Conservation (phyloP, 2,888 invertebrate species). For the Diplazon laetatorius region DNA sequence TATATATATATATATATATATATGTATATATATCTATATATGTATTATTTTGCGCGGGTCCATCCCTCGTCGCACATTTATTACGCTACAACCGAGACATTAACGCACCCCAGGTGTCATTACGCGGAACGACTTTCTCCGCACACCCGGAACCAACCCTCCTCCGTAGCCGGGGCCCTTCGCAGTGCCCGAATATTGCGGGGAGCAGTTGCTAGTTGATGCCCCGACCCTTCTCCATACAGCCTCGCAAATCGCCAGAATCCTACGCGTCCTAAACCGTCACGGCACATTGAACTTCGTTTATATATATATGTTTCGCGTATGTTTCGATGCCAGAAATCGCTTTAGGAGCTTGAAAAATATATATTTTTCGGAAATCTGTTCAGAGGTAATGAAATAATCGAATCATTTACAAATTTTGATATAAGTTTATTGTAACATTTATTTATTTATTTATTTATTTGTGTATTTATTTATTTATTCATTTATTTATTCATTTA, state of each 20-base stretch:
- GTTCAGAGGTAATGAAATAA: too few relatives aligned
- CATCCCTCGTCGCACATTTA: constrained; percentile 44
- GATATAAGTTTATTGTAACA: too few relatives aligned
- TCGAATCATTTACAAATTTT: too few relatives aligned
- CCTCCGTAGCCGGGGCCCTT: constrained; percentile 1
- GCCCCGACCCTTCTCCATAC: constrained; percentile 14
- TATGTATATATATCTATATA: constrained; percentile 16
- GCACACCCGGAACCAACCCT: constrained; percentile 41
- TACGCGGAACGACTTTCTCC: constrained; percentile 58
- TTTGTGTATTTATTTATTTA: too few relatives aligned
- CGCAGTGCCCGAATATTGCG: constrained; percentile 13
- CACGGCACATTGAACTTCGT: constrained; percentile 34
- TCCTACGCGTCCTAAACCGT: constrained; percentile 24
- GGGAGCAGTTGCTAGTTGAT: constrained; percentile 30
- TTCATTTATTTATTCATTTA: too few relatives aligned
- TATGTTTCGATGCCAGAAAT: too few relatives aligned
- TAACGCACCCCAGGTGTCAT: constrained; percentile 61
- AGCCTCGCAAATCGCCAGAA: constrained; percentile 16
- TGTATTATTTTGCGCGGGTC: constrained; percentile 8
- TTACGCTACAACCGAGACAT: constrained; percentile 54
- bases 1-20: neutral
- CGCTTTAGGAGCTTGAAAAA: too few relatives aligned
- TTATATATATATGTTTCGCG: neutral
- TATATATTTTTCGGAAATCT: too few relatives aligned
- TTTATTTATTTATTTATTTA: too few relatives aligned